phyloP scores from a whole-genome alignment of 35 echinoderm and acorn worm genomes.

The Anneissia japonica region DNA sequence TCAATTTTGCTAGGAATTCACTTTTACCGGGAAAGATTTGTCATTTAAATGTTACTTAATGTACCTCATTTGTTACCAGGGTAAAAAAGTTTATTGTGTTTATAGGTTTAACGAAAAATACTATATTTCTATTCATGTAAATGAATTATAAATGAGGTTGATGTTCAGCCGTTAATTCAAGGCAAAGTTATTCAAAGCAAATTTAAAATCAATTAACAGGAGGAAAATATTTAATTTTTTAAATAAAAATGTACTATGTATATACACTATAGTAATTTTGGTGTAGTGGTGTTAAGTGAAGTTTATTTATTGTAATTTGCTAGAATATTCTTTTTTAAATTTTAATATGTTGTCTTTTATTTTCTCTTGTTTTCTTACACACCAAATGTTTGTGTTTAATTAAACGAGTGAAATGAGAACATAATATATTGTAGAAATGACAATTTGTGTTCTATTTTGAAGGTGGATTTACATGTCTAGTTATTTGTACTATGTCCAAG shows the following conservation, averaged over 20 bases:
- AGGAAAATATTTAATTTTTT: not conserved
- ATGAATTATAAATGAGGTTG: not conserved
- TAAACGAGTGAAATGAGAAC: not conserved
- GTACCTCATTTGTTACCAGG: not conserved
- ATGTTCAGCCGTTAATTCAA: not conserved
- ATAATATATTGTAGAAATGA: not conserved
- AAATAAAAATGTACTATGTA: not conserved
- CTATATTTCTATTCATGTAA: not conserved
- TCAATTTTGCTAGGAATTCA: no score
- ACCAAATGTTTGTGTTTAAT: not conserved
- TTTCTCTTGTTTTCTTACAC: not conserved
- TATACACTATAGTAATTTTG: constrained; percentile 2
- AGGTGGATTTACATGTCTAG: not conserved
- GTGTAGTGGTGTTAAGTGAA: not conserved
- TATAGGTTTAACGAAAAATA: not conserved
- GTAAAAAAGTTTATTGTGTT: not conserved
- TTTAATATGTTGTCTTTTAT: not conserved
- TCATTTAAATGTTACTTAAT: not conserved
- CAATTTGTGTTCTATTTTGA: not conserved
- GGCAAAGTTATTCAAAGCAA: not conserved
- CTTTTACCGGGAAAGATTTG: no score
- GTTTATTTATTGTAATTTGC: not conserved
- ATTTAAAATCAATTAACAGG: not conserved
- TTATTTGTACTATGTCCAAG: not conserved
- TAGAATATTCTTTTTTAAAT: not conserved